A percentile compares a stretch with the other conserved stretches of the same genome.
phyloP scores from a whole-genome alignment of 2,113 vertebrate species.

The Lophura nycthemera region DNA sequence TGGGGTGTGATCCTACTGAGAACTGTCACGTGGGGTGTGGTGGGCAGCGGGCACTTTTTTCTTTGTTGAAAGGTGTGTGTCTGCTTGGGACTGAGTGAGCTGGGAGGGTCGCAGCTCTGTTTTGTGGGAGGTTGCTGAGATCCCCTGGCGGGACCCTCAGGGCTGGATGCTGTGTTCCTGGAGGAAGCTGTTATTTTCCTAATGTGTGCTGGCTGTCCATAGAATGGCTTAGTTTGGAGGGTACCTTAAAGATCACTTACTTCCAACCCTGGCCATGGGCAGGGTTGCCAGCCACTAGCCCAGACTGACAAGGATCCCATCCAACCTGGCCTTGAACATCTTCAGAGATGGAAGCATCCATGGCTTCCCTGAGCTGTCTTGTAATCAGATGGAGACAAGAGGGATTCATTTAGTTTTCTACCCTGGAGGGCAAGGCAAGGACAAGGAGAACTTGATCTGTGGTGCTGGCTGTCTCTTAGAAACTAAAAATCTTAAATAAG shows the following conservation, averaged over 20 bases:
- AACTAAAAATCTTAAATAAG: neutral
- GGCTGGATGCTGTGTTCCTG: neutral
- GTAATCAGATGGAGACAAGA: neutral
- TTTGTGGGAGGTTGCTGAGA: neutral
- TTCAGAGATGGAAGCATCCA: too few relatives aligned
- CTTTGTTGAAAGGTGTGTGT: neutral
- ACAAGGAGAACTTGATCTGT: neutral
- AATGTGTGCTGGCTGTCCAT: neutral
- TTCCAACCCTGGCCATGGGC: too few relatives aligned
- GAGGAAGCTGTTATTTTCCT: neutral
- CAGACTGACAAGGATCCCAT: too few relatives aligned
- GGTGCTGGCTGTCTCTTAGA: neutral
- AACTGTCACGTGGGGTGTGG: accelerated
- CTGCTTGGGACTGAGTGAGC: neutral
- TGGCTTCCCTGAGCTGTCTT: neutral
- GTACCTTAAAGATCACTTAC: too few relatives aligned
- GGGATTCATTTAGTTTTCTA: neutral
- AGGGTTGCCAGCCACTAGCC: too few relatives aligned
- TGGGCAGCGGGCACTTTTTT: accelerated
- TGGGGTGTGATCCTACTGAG: neutral
- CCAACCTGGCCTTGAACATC: too few relatives aligned
- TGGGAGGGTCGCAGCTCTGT: neutral
- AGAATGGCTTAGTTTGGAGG: too few relatives aligned
- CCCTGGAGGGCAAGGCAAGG: neutral
- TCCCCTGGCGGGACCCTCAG: neutral